Evolutionary conservation across 1,140 invertebrate genomes (phyloP), one percentile per base, ranked within the genome.

Genomic region (Vanessa tameamea): DNA sequence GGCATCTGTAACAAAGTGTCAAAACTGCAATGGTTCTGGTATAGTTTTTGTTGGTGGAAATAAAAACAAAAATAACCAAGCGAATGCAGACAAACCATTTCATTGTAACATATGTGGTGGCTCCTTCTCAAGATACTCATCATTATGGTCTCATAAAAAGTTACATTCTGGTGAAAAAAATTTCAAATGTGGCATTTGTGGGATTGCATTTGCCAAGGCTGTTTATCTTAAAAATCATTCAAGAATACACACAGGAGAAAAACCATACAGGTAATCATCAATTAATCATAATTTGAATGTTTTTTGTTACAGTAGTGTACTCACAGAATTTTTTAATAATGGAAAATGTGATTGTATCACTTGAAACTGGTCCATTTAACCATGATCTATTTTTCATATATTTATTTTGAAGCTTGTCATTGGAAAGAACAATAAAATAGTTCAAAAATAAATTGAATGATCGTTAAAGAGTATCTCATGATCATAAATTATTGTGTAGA

Each of bases 181-280:
- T 78, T 97, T 97, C 87, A 97, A 97, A 88, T 99, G 98, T 93
- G 96, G 97, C 80, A 96, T 98, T 51, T 99, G 98, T 92, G 97
- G 97, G 31, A 95, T 99, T 73, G 97, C 97, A 72, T 99, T 99
- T 93, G 98, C 98, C 31, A 97, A 97, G 90, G 96, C 96, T 55
- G 97, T 97, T 11, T 97, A 97, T 92, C 94, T 99, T 64, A 98
- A 98, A 87, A 99, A 99, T 88, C 97, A 98, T 88, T 96, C 96
- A 48, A 94, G 97, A 69, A 96, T 97, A 81, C 97, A 98, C 81
- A 95, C 95, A 5, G 95, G 95, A 57, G 97, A 97, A 87, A 97
- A 97, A 83, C 97, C 97, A 2, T 98, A 97, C 85, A 96, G 97
- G 92, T 94, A 88, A 14, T 47, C 23, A 59, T 4, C 23, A 13